These are phyloP conservation scores for Bombus balteatus DNA, from an alignment of 1,140 invertebrate species.

Conservation along the genomic window DNA sequence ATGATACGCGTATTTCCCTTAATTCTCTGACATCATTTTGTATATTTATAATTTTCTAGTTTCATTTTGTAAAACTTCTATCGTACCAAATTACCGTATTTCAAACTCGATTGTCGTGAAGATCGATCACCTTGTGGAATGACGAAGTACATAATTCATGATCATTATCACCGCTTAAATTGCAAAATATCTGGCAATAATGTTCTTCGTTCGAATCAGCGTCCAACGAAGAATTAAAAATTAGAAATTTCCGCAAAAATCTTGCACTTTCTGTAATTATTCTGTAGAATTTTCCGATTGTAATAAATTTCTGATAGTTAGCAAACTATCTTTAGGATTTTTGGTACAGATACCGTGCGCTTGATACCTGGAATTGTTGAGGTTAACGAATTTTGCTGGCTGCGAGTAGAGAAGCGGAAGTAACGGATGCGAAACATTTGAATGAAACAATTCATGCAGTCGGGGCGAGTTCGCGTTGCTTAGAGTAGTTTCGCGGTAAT, in stretches of 20 bases:
- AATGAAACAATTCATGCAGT: slow-evolving; percentile 4
- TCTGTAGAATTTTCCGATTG: neutral
- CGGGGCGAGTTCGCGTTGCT: neutral
- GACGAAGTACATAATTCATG: no score
- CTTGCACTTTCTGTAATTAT: neutral
- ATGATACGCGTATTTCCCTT: no score
- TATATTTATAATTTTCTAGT: no score
- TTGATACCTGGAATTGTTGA: neutral
- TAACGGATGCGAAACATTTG: neutral
- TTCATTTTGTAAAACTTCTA: neutral
- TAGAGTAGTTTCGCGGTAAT: slow-evolving; percentile 20
- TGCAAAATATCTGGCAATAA: no score
- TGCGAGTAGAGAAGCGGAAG: neutral
- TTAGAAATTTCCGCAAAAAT: neutral
- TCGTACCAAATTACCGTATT: neutral
- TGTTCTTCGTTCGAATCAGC: no score
- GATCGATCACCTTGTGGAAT: neutral
- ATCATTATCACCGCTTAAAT: no score
- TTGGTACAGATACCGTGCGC: neutral
- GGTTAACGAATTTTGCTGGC: neutral
- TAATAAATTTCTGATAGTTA: neutral
- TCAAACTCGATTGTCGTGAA: neutral
- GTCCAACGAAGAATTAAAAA: no score
- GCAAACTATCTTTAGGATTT: neutral
- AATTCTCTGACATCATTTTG: no score